These are phyloP conservation scores for Paratilapia polleni DNA, from an alignment of 2,113 vertebrate genomes.

Conservation along the genomic window DNA sequence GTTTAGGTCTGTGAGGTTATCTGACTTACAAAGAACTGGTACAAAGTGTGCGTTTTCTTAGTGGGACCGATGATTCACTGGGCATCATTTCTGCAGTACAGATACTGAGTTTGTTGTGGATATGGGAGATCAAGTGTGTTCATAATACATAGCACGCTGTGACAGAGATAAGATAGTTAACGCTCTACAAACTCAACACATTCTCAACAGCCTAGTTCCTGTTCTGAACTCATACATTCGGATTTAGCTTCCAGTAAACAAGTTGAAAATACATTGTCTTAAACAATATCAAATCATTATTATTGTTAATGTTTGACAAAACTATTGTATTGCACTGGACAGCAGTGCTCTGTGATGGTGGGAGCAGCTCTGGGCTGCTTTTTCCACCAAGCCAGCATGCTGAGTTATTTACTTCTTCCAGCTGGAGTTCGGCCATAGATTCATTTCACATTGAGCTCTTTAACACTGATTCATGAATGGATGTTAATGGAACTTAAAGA, in stretches of 20 bases:
- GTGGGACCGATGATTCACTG: not conserved
- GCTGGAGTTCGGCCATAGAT: not conserved
- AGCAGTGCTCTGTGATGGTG: not conserved
- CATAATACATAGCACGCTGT: not conserved
- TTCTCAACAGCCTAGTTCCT: not conserved
- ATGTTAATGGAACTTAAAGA: not conserved
- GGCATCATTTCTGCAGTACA: not conserved
- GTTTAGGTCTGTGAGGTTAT: not conserved
- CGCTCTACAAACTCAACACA: not conserved
- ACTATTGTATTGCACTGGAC: conserved; percentile 12
- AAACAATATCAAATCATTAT: not conserved
- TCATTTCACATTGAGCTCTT: not conserved
- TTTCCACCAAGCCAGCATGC: not conserved
- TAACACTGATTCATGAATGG: not conserved
- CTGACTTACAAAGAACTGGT: not conserved
- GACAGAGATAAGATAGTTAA: not conserved
- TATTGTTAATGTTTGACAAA: conserved; percentile 24
- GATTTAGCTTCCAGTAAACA: not conserved
- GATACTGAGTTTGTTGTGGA: not conserved
- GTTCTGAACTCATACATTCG: not conserved
- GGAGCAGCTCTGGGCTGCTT: conserved; percentile 2
- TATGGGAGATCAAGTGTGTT: not conserved
- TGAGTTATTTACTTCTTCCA: conserved; percentile 26
- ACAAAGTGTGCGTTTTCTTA: not conserved
- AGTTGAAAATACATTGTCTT: not conserved